Evolutionary conservation across 2,113 vertebrate species (phyloP).

Genomic region (Tragelaphus imberbis): DNA sequence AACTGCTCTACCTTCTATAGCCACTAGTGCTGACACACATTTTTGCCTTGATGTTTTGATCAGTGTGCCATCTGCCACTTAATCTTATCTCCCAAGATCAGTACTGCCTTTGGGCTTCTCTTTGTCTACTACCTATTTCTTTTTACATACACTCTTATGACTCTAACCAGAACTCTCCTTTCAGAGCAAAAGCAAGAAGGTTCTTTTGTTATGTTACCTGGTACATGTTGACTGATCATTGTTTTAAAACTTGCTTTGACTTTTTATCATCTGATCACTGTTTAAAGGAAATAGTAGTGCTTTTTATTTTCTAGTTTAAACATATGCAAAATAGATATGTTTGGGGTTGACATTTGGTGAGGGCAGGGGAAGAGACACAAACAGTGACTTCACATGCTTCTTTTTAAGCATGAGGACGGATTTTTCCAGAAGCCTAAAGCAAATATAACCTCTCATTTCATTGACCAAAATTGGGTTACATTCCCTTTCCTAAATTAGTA

Average conservation of each 20-base stretch:
- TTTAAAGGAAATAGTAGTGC: slow-evolving; percentile 20
- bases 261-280: slow-evolving; percentile 31
- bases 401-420: background rate
- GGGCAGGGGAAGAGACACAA: background rate
- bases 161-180: background rate
- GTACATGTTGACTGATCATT: background rate
- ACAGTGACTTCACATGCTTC: background rate
- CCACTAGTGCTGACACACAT: background rate
- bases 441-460: slow-evolving; percentile 37
- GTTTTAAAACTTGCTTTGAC: background rate
- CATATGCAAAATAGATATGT: background rate
- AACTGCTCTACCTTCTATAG: background rate
- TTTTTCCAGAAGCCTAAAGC: slow-evolving; percentile 37
- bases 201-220: background rate
- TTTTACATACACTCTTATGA: background rate
- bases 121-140: background rate
- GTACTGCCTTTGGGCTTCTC: background rate
- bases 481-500: slow-evolving; percentile 53
- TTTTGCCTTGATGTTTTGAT: slow-evolving; percentile 28
- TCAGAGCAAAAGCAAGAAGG: background rate
- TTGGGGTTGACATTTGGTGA: background rate
- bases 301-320: slow-evolving; percentile 25
- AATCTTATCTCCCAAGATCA: slow-evolving; percentile 9
- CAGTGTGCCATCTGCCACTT: slow-evolving; percentile 13
- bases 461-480: slow-evolving; percentile 48